phyloP scores from a whole-genome alignment of 2,888 invertebrate species.

The Andrena marginata region DNA sequence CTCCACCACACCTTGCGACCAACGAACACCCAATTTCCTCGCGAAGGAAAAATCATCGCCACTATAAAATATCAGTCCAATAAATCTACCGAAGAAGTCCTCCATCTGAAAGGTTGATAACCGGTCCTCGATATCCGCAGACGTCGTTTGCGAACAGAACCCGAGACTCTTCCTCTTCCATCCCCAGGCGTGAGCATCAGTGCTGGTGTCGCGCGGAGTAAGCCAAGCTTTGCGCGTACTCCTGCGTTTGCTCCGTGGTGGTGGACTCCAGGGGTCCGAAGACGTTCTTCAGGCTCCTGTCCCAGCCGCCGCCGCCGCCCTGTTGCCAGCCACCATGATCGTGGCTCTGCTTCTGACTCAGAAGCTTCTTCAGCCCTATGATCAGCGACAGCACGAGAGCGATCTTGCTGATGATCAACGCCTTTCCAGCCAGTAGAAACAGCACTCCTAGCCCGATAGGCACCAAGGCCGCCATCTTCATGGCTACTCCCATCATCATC shows the following conservation, averaged over 20 bases:
- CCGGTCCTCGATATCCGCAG: background rate
- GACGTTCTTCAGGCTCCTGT: constrained; percentile 86
- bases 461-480: constrained; percentile 93
- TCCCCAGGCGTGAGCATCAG: constrained; percentile 26
- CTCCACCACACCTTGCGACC: background rate
- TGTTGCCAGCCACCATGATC: constrained; percentile 82
- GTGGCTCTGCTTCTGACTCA: constrained; percentile 89
- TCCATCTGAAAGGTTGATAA: background rate
- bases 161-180: background rate
- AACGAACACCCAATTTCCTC: background rate
- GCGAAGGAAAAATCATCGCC: background rate
- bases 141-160: constrained; percentile 28
- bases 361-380: constrained; percentile 93
- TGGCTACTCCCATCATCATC: constrained; percentile 95
- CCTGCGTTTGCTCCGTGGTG: constrained; percentile 65
- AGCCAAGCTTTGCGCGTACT: constrained; percentile 88
- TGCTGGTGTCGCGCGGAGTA: constrained; percentile 87
- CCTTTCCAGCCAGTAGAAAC: constrained; percentile 93
- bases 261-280: constrained; percentile 76
- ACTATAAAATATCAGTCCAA: constrained; percentile 20
- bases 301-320: constrained; percentile 89
- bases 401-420: constrained; percentile 93
- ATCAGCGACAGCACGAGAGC: constrained; percentile 93
- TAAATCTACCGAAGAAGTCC: background rate
- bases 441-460: constrained; percentile 93